Evolutionary conservation across 30 jellyfish, hydroid and myxozoan genomes (phyloP).

Genomic region (Sanderia malayensis): DNA sequence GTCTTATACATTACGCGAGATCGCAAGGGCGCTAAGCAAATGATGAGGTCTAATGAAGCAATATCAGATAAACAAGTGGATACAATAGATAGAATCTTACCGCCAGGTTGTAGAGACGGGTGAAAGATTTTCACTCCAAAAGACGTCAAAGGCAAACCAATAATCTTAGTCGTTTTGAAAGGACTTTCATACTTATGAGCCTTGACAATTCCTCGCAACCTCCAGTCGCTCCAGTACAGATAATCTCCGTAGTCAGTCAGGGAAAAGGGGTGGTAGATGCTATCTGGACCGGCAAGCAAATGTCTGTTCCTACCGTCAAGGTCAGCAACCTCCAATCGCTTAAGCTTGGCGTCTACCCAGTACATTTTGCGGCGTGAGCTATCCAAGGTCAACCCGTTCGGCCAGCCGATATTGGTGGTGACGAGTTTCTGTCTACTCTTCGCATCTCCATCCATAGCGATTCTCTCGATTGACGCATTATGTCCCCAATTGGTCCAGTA

Average conservation of each 20-base stretch:
- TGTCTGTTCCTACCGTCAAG: slow-evolving; percentile 72
- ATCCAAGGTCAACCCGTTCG: slow-evolving; percentile 87
- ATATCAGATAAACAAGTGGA: too few relatives aligned
- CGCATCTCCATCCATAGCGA: slow-evolving; percentile 85
- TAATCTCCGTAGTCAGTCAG: slow-evolving; percentile 53
- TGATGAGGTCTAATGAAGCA: too few relatives aligned
- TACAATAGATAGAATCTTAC: too few relatives aligned
- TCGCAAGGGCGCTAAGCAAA: too few relatives aligned
- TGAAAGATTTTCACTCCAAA: slow-evolving; percentile 76
- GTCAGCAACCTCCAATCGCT: slow-evolving; percentile 71
- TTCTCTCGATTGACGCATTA: slow-evolving; percentile 75
- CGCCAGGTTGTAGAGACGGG: slow-evolving; percentile 65
- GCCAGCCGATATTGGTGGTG: slow-evolving; percentile 72
- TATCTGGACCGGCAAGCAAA: slow-evolving; percentile 18
- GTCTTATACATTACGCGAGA: too few relatives aligned
- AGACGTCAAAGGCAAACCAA: slow-evolving; percentile 39
- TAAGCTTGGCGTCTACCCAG: slow-evolving; percentile 88
- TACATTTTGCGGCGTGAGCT: slow-evolving; percentile 59
- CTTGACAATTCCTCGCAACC: slow-evolving; percentile 9
- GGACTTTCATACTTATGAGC: slow-evolving; percentile 40
- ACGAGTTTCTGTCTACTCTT: slow-evolving; percentile 62
- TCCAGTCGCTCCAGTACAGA: slow-evolving; percentile 88
- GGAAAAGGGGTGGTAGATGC: slow-evolving; percentile 68
- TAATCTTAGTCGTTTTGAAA: neutral
- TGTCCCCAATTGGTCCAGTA: slow-evolving; percentile 98